A percentile compares a stretch with the other conserved stretches of the same genome.
phyloP scores from a whole-genome alignment of 2,113 vertebrate species.

The Platysternon megacephalum region DNA sequence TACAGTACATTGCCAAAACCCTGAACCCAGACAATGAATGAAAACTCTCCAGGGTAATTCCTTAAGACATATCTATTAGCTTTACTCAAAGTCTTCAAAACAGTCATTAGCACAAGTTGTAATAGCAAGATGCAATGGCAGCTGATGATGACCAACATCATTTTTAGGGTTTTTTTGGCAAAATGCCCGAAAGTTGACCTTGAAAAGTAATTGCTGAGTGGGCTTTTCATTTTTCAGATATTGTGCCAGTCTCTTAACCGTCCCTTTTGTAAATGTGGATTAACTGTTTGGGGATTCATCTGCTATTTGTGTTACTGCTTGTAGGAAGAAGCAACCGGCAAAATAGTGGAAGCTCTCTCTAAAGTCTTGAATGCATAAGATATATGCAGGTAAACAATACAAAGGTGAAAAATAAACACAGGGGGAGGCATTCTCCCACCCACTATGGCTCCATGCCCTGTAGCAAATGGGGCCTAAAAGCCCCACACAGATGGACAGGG shows the following conservation, averaged over 20 bases:
- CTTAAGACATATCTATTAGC: constrained; percentile 31
- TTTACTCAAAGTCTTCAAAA: constrained; percentile 30
- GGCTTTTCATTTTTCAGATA: constrained; percentile 23
- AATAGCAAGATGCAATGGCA: constrained; percentile 33
- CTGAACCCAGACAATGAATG: constrained; percentile 57
- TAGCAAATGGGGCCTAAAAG: background rate
- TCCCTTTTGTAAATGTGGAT: constrained; percentile 4
- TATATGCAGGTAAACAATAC: background rate
- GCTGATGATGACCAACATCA: constrained; percentile 15
- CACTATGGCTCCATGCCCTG: background rate
- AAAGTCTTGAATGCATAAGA: background rate
- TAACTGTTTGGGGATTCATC: constrained; percentile 20
- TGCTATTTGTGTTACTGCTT: background rate
- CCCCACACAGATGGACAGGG: background rate
- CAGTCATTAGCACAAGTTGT: background rate
- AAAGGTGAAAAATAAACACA: background rate
- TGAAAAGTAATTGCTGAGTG: constrained; percentile 66
- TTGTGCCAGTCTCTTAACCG: background rate
- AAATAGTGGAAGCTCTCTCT: background rate
- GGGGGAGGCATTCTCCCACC: background rate
- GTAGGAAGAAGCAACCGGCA: background rate
- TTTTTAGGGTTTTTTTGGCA: constrained; percentile 30
- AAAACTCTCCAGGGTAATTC: constrained; percentile 42
- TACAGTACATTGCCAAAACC: constrained; percentile 57
- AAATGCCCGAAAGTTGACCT: constrained; percentile 49